Conservation (phyloP, 1,140 invertebrate species). For the Drosophila gunungcola region DNA sequence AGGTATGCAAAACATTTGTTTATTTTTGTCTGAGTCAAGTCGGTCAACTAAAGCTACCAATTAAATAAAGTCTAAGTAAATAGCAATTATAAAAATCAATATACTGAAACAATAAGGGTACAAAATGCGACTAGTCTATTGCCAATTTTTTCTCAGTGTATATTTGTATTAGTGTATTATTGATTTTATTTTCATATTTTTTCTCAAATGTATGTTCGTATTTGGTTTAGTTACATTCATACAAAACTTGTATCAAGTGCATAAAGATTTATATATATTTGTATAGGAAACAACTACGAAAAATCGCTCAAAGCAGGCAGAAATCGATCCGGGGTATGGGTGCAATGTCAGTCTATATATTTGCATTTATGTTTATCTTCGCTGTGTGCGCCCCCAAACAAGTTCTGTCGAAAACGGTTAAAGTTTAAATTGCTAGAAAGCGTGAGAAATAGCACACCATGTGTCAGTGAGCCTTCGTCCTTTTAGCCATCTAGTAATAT, state of each 20-base stretch:
- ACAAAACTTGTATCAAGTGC: constrained; percentile 71
- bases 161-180: constrained; percentile 79
- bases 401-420: constrained; percentile 65
- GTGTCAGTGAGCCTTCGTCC: constrained; percentile 34
- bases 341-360: constrained; percentile 1
- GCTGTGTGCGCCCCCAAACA: constrained; percentile 37
- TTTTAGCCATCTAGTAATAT: constrained; percentile 33
- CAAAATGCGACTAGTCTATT: constrained; percentile 82
- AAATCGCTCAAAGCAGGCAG: constrained; percentile 62
- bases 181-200: constrained; percentile 30
- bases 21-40: background rate
- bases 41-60: constrained; percentile 3
- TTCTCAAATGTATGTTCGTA: constrained; percentile 47
- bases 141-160: constrained; percentile 85
- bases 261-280: constrained; percentile 43
- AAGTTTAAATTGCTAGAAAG: constrained; percentile 66
- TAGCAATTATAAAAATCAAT: constrained; percentile 12
- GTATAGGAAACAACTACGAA: constrained; percentile 57
- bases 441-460: constrained; percentile 73
- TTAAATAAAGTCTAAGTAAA: constrained; percentile 14
- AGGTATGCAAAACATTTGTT: too few species aligned
- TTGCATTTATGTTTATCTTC: constrained; percentile 3
- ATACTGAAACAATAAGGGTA: constrained; percentile 36
- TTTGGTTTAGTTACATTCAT: constrained; percentile 65
- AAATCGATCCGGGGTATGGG: constrained; percentile 15